Conservation (phyloP, 1,140 invertebrate species). For the Penaeus vannamei region DNA sequence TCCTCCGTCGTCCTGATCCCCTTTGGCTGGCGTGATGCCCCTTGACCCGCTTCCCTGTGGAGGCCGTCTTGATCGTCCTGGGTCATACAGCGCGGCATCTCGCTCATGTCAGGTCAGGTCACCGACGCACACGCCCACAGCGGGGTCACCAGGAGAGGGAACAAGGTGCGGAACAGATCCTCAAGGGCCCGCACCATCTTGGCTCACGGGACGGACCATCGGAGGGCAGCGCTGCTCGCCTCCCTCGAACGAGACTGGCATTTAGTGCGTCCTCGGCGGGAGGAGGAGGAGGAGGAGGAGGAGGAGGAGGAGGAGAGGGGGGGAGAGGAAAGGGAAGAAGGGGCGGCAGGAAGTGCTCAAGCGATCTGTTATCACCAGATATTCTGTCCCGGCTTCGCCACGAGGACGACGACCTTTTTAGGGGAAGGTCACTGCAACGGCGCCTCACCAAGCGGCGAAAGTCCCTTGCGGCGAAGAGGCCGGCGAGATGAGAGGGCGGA, state of each 20-base stretch:
- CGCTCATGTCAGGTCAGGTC: constrained; percentile 63
- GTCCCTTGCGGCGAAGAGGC: too few relatives aligned
- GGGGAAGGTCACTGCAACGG: too few relatives aligned
- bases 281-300: neutral
- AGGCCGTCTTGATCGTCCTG: constrained; percentile 39
- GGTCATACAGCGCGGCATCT: constrained; percentile 54
- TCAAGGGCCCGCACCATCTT: constrained; percentile 57
- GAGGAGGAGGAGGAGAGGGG: neutral
- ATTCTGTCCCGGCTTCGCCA: too few relatives aligned
- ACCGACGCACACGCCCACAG: constrained; percentile 58
- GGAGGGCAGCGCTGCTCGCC: constrained; percentile 20
- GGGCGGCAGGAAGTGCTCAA: too few relatives aligned
- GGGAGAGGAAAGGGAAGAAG: too few relatives aligned
- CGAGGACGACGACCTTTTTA: too few relatives aligned
- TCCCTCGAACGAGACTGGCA: neutral
- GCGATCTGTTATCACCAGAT: too few relatives aligned
- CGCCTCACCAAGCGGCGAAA: too few relatives aligned
- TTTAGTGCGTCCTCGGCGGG: neutral
- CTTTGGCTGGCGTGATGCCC: constrained; percentile 1
- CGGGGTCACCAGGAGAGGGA: constrained; percentile 54
- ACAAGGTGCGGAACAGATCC: constrained; percentile 48
- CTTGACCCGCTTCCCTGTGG: constrained; percentile 10
- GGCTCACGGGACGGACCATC: constrained; percentile 30
- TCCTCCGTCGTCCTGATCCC: neutral
- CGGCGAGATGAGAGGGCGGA: too few relatives aligned